Evolutionary conservation across 2,888 invertebrate species (phyloP).

Genomic region (Imbricaverruca yamaguchii): DNA sequence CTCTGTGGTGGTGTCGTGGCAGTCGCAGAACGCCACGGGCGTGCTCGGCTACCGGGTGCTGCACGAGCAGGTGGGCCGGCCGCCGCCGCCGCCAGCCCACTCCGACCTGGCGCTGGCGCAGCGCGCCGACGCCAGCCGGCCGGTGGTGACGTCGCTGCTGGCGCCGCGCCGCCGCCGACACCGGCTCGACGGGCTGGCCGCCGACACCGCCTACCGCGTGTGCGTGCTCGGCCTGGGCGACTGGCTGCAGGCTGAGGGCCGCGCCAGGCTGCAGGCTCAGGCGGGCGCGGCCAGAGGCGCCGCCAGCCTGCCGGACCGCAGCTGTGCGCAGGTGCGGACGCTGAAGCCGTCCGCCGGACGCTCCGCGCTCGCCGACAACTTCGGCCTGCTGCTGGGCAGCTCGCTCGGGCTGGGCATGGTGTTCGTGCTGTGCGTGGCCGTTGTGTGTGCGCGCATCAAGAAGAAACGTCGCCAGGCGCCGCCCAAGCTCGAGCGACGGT

Average conservation of each 20-base stretch:
- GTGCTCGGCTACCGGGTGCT: constrained; percentile 77
- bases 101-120: neutral
- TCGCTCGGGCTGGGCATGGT: constrained; percentile 35
- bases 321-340: constrained; percentile 31
- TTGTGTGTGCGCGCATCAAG: constrained; percentile 31
- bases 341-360: constrained; percentile 28
- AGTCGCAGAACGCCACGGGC: constrained; percentile 70
- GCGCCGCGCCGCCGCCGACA: constrained; percentile 65
- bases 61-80: constrained; percentile 55
- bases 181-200: constrained; percentile 62
- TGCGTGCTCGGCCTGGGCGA: constrained; percentile 81
- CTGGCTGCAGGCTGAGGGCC: constrained; percentile 44
- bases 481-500: neutral
- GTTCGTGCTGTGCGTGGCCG: constrained; percentile 28
- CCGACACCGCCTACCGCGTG: constrained; percentile 73
- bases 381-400: constrained; percentile 34
- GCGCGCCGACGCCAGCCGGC: constrained; percentile 35
- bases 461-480: constrained; percentile 28
- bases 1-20: constrained; percentile 51
- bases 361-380: constrained; percentile 28
- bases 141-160: constrained; percentile 66
- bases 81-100: neutral
- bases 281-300: constrained; percentile 27
- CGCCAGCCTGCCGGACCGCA: constrained; percentile 25
- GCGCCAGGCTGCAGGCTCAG: constrained; percentile 34